Percentiles rank a stretch among this genome's conserved stretches.
Conservation (phyloP, 2,113 vertebrate species). For the Aramus guarauna region DNA sequence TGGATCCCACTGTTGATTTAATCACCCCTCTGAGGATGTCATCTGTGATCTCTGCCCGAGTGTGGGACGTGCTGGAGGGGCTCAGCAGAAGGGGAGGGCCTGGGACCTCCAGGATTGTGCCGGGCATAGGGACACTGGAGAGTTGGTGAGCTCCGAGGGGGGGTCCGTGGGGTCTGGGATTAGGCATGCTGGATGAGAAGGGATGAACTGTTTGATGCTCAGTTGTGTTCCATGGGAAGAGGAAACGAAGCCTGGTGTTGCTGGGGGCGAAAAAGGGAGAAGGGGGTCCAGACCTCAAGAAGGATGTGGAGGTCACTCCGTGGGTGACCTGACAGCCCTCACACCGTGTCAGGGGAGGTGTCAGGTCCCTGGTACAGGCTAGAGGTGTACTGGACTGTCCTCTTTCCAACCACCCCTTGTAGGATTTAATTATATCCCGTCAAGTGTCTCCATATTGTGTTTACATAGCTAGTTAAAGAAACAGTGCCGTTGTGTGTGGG, state of each 20-base stretch:
- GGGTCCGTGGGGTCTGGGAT: fast-evolving
- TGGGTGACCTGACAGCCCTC: fast-evolving
- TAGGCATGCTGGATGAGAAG: background rate
- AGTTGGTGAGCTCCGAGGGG: fast-evolving
- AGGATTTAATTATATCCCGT: background rate
- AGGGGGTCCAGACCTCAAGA: background rate
- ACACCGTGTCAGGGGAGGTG: fast-evolving
- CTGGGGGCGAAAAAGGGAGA: background rate
- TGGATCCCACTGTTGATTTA: background rate
- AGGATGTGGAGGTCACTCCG: background rate
- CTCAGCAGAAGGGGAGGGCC: background rate
- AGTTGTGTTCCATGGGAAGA: fast-evolving
- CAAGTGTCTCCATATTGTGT: fast-evolving
- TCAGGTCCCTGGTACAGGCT: background rate
- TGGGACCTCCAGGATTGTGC: fast-evolving
- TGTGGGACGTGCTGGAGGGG: fast-evolving
- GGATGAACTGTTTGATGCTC: background rate
- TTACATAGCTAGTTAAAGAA: background rate
- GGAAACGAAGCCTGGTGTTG: background rate
- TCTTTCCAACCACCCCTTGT: background rate
- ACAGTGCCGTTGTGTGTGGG: fast-evolving
- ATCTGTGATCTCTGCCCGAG: background rate
- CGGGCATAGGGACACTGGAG: background rate
- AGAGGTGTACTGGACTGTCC: background rate
- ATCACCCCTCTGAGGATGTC: background rate